These are phyloP conservation scores for Eurytoma adleriae DNA, from an alignment of 2,888 invertebrate genomes.

Conservation along the genomic window DNA sequence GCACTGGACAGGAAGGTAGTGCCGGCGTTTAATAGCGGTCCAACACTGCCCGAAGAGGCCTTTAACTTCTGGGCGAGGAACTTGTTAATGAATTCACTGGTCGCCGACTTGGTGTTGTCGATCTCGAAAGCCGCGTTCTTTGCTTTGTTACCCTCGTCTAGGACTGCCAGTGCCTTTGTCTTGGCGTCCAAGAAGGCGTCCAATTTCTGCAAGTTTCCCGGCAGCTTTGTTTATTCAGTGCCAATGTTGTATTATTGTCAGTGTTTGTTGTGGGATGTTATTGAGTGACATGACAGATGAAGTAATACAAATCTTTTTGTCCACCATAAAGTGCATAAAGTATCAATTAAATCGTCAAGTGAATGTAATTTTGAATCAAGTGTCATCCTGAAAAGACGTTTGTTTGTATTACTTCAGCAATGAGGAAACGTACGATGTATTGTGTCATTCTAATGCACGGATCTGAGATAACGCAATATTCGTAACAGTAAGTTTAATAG, in stretches of 20 bases:
- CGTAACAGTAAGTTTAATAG: conserved; percentile 32
- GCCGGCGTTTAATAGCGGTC: conserved; percentile 80
- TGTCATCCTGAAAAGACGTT: not conserved
- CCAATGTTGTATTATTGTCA: too few relatives aligned
- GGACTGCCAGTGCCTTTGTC: conserved; percentile 82
- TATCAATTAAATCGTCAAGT: too few relatives aligned
- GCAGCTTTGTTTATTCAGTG: conserved; percentile 25
- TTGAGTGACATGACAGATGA: too few relatives aligned
- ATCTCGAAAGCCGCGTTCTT: conserved; percentile 88
- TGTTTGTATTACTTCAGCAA: conserved; percentile 10
- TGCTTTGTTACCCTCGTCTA: conserved; percentile 85
- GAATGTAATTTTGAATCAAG: conserved; percentile 3
- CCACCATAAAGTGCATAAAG: too few relatives aligned
- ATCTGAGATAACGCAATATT: conserved; percentile 41
- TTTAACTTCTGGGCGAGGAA: conserved; percentile 84
- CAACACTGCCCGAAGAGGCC: conserved; percentile 79
- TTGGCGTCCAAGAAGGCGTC: conserved; percentile 89
- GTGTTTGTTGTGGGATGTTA: too few relatives aligned
- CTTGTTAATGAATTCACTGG: conserved; percentile 80
- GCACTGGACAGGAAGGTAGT: conserved; percentile 77
- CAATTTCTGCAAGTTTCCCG: conserved; percentile 82
- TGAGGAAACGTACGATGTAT: conserved; percentile 25
- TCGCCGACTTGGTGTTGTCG: conserved; percentile 81
- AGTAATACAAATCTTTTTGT: too few relatives aligned
- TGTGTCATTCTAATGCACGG: conserved; percentile 27